A percentile compares a stretch with the other conserved stretches of the same genome.
These are phyloP conservation scores for Procambarus clarkii DNA, from an alignment of 1,140 invertebrate genomes.

Conservation along the genomic window DNA sequence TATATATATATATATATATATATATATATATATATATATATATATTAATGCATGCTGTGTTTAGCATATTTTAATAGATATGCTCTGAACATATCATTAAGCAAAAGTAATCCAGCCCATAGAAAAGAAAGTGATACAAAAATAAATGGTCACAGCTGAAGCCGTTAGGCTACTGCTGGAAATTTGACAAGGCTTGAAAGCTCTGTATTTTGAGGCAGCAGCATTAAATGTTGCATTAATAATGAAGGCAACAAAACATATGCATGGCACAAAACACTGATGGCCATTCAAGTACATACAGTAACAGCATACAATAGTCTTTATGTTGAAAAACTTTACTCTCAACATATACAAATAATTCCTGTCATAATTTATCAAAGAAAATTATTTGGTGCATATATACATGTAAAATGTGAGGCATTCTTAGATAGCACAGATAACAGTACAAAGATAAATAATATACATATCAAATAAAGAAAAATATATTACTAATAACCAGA, in stretches of 20 bases:
- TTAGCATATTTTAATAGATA: too few species aligned
- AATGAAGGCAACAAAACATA: background rate
- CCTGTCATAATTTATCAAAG: background rate
- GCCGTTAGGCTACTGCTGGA: background rate
- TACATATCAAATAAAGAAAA: background rate
- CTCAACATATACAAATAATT: background rate
- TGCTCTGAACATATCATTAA: too few species aligned
- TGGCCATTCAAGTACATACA: background rate
- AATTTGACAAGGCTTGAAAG: background rate
- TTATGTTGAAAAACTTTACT: background rate
- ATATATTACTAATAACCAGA: conserved; percentile 2
- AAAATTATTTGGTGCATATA: background rate
- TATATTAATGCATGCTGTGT: background rate
- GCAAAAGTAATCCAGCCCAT: too few species aligned
- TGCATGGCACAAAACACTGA: background rate
- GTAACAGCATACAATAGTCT: too few species aligned
- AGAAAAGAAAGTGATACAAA: too few species aligned
- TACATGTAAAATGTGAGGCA: background rate
- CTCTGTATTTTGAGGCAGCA: background rate
- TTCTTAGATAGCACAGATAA: background rate
- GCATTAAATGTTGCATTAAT: background rate
- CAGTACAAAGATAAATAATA: background rate
- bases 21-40: background rate
- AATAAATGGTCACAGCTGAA: too few species aligned
- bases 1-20: background rate